These are phyloP conservation scores for Coregonus sp. DNA, from an alignment of 2,797 vertebrate genomes.

Conservation along the genomic window DNA sequence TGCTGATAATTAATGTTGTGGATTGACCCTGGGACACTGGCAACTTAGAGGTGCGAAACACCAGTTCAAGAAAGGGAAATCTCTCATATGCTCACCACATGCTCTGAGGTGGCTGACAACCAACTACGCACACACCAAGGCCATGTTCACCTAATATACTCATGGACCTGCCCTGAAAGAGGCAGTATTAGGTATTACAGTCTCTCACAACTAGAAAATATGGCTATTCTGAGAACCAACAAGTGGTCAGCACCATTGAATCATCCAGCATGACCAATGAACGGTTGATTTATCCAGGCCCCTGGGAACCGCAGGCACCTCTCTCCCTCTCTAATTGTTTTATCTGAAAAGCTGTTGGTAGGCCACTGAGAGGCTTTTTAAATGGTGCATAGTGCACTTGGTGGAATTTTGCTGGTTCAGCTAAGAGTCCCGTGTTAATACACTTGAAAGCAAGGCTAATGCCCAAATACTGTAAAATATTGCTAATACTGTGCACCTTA, in stretches of 20 bases:
- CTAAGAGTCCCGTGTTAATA: conserved; percentile 34
- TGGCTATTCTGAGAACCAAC: conserved; percentile 33
- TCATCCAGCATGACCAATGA: conserved; percentile 39
- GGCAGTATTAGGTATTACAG: conserved; percentile 34
- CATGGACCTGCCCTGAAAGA: conserved; percentile 6
- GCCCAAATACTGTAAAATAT: conserved; percentile 28
- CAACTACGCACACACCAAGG: too few species aligned
- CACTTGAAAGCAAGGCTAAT: conserved; percentile 14
- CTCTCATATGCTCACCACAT: not conserved
- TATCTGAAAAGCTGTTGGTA: conserved; percentile 44
- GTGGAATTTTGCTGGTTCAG: conserved; percentile 55
- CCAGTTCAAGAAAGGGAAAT: not conserved
- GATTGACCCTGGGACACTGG: too few species aligned
- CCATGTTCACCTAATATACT: too few species aligned
- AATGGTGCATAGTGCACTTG: conserved; percentile 38
- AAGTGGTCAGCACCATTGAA: conserved; percentile 39
- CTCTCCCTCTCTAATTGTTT: conserved; percentile 44
- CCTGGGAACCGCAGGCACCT: conserved; percentile 32
- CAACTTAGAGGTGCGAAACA: not conserved
- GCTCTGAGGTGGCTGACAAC: too few species aligned
- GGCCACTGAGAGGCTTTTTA: conserved; percentile 36
- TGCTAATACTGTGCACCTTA: conserved; percentile 22
- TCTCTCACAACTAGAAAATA: conserved; percentile 19
- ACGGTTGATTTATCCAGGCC: conserved; percentile 47
- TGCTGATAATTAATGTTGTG: not conserved